A percentile compares a stretch with the other conserved stretches of the same genome.
Conservation (phyloP, 2,888 invertebrate genomes). For the Melanostoma mellinum region DNA sequence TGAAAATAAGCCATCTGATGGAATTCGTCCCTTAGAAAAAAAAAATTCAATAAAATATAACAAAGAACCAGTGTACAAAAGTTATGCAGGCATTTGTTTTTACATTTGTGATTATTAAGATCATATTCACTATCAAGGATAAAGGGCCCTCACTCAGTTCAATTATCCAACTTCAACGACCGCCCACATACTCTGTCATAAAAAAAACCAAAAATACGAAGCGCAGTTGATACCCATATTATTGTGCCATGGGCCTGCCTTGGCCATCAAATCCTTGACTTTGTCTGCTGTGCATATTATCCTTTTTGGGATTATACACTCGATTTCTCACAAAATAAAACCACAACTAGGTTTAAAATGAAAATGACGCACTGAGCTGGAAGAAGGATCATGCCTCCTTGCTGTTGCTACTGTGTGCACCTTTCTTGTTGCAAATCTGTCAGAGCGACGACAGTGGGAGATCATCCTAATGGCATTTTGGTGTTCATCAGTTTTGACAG, state of each 20-base stretch:
- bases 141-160: conserved; percentile 51
- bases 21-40: neutral
- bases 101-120: conserved; percentile 41
- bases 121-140: conserved; percentile 49
- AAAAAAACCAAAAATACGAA: conserved; percentile 7
- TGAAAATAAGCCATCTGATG: neutral
- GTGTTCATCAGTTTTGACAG: conserved; percentile 42
- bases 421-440: conserved; percentile 50
- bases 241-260: conserved; percentile 42
- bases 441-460: conserved; percentile 55
- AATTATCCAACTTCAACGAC: conserved; percentile 66
- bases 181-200: conserved; percentile 54
- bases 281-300: conserved; percentile 27
- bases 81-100: conserved; percentile 45
- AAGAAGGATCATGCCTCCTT: conserved; percentile 50
- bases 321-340: conserved; percentile 55
- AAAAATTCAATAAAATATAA: neutral
- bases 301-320: conserved; percentile 65
- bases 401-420: conserved; percentile 52
- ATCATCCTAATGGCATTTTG: conserved; percentile 68
- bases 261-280: conserved; percentile 55
- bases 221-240: conserved; percentile 43
- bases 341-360: conserved; percentile 33
- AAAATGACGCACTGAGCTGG: conserved; percentile 47
- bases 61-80: conserved; percentile 26